phyloP scores from a whole-genome alignment of 1,140 invertebrate genomes.

The Neodiprion fabricii region DNA sequence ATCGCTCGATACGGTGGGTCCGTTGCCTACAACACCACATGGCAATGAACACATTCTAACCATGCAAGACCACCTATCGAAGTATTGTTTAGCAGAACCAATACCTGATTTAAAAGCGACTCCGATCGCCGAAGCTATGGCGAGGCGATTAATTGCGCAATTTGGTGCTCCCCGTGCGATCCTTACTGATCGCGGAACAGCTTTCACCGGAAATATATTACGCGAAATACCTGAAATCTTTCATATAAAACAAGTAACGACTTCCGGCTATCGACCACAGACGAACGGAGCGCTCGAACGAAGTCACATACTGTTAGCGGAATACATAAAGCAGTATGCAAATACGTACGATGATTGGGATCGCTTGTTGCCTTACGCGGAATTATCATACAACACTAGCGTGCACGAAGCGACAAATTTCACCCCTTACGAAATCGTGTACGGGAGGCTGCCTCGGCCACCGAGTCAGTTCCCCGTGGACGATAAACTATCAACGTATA shows the following conservation, averaged over 20 bases:
- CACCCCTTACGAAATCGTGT: too few relatives aligned
- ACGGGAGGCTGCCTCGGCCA: too few relatives aligned
- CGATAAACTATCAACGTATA: too few relatives aligned
- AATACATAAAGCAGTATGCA: neutral
- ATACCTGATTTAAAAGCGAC: neutral
- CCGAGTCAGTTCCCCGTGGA: too few relatives aligned
- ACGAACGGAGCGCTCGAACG: neutral
- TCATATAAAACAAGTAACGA: neutral
- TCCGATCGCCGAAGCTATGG: neutral
- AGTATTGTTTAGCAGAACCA: slow-evolving; percentile 33
- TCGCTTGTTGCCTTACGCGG: too few relatives aligned
- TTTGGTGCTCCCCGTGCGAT: too few relatives aligned
- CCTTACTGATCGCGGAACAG: too few relatives aligned
- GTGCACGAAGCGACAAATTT: too few relatives aligned
- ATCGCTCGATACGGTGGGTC: slow-evolving; percentile 39
- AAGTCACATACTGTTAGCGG: neutral
- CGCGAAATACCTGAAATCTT: neutral
- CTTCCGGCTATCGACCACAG: neutral
- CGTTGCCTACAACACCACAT: slow-evolving; percentile 28
- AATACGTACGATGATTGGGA: too few relatives aligned
- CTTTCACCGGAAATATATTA: neutral
- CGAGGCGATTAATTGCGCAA: too few relatives aligned
- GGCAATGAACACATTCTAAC: slow-evolving; percentile 43
- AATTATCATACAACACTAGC: too few relatives aligned
- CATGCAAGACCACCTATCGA: slow-evolving; percentile 42